Base-by-base conservation (phyloP, 2,113 vertebrate genomes). In the Spermophilus dauricus region DNA sequence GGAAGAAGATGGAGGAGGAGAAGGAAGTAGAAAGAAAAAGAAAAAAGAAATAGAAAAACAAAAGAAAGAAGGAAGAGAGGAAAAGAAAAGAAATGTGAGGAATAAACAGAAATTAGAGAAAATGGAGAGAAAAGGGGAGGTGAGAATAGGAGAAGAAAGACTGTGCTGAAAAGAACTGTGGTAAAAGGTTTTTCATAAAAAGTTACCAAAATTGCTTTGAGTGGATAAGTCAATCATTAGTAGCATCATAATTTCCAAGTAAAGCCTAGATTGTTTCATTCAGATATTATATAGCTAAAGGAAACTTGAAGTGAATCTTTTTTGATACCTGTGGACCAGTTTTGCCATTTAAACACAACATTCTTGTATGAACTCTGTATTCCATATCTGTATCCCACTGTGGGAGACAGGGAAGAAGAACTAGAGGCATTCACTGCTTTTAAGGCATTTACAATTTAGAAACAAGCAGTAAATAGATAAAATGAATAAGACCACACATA, bases 381-480 rank as follows among this genome's bases (percentile, higher is more conserved):
- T 77, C 45, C 48, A n/a, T 53, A 32, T 9, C 65, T 7, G 65
- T 76, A 20, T 63, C 1, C 1, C 17, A 5, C 6, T n/a, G 7
- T 45, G 6, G 17, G 85, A 83, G 45, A 37, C 24, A 48, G 61
- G 8, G 45, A 88, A 42, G 16, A 37, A 69, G 37, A 5, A 69
- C 1, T 24, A 85, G 83, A 78, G 69, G 26, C 48, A 32, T 24
- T 53, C 28, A 73, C 67, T 73, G 42, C 42, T 53, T 88, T 82
- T 72, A 84, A 96, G 39, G 77, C 45, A 92, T 86, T 84, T 86
- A 37, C 10, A 91, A 6, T 73, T 77, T 82, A 95, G 45, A 94
- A 89, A 86, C 20, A 83, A 92, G 37, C 16, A 22, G 30, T 51
- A 81, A 30, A 69, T 65, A 77, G 58, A 75, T 51, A 75, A 95